Percentiles rank a stretch among this genome's conserved stretches.
Conservation (phyloP, 1,140 invertebrate species). For the Drosophila murphyi region DNA sequence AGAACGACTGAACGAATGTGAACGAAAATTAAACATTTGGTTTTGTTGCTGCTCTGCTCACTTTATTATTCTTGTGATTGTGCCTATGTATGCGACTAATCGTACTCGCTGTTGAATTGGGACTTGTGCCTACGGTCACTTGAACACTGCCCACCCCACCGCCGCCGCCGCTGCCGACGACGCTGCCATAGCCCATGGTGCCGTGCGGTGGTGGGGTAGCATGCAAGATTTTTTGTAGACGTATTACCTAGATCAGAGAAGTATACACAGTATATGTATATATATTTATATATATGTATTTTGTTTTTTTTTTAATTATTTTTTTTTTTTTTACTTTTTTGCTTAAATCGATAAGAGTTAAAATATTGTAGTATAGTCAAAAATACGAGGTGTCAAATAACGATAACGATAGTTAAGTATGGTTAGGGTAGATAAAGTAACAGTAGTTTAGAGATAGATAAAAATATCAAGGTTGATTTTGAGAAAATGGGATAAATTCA, state of each 20-base stretch:
- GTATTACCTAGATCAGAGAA: conserved; percentile 81
- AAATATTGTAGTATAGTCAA: conserved; percentile 7
- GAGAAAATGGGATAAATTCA: neutral
- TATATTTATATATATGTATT: conserved; percentile 16
- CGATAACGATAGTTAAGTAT: conserved; percentile 26
- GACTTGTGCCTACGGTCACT: conserved; percentile 83
- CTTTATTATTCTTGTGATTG: conserved; percentile 84
- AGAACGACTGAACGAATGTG: conserved; percentile 47
- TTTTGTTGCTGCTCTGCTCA: conserved; percentile 75
- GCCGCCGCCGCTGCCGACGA: conserved; percentile 47
- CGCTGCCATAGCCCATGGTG: conserved; percentile 66
- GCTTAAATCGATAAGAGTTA: conserved; percentile 2
- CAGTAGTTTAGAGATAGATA: conserved; percentile 19
- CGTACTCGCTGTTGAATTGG: conserved; percentile 83
- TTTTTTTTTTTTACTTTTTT: conserved; percentile 6
- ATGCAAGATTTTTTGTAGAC: conserved; percentile 84
- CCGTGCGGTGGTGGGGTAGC: conserved; percentile 80
- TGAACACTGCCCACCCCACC: conserved; percentile 78
- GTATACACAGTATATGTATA: conserved; percentile 64
- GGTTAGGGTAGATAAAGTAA: conserved; percentile 11
- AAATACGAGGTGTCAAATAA: conserved; percentile 2
- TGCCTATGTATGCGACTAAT: conserved; percentile 84
- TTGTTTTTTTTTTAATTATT: neutral
- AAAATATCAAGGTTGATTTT: neutral
- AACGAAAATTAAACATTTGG: conserved; percentile 46